Base-by-base conservation (phyloP, 2,113 vertebrate species). In the Puffinus mauretanicus region DNA sequence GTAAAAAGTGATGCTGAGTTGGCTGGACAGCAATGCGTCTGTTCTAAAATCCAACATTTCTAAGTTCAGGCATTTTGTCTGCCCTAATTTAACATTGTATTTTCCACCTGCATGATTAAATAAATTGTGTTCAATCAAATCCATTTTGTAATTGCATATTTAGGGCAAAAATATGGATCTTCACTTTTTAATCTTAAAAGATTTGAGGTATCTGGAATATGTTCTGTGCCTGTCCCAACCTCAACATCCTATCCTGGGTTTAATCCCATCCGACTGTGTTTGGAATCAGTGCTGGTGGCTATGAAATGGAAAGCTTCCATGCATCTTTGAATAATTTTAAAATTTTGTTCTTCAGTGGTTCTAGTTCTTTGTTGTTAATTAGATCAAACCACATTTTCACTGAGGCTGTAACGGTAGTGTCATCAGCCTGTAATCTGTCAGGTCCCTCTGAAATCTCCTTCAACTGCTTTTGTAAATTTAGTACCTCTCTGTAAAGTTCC, bases 371-470 rank as follows among this genome's bases (percentile, higher is more conserved):
- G 95, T 95, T 95, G 89, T 95, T 96, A 95, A 97, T 97, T 94
- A 97, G 95, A 97, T 97, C 96, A 97, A 96, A 95, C 81, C 86
- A 90, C 89, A 89, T 95, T 94, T 96, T 91, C 78, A 95, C 94
- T 44, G 94, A 95, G 94, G 86, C 84, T 94, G 83, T 69, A 95
- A 77, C 11, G 7, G 94, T 86, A 76, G 94, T 97, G 94, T 94
- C 96, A 89, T 96, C 94, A 96, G 89, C 88, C 93, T 97, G 86
- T 97, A 97, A 96, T 96, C 95, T 95, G 86, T 92, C 69, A 87
- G 79, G 81, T 97, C 94, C 94, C 93, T 94, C 90, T 95, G 96
- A 96, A 97, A 97, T 88, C 85, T 92, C 60, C 88, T 96, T 96
- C 94, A 88, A 62, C 92, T 86, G 82, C 85, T 95, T 96, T 95